Conservation (phyloP, 2,888 invertebrate genomes). For the Masnerella sp. region DNA sequence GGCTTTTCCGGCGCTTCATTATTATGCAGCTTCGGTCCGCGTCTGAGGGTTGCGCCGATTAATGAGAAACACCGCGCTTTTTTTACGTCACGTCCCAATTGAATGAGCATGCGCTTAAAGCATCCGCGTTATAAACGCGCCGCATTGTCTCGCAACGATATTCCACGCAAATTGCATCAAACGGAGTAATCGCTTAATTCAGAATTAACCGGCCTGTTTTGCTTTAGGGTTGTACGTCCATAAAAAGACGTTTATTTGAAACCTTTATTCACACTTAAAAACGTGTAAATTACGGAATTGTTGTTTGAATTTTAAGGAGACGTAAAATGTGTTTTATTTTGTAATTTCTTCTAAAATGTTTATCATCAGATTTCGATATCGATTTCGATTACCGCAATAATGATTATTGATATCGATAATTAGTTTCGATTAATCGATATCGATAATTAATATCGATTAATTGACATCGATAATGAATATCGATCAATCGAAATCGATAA, state of each 20-base stretch:
- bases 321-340: too few relatives aligned
- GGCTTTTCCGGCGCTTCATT: conserved; percentile 48
- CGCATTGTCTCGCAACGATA: conserved; percentile 25
- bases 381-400: too few relatives aligned
- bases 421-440: too few relatives aligned
- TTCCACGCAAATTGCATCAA: conserved; percentile 16
- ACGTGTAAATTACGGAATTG: too few relatives aligned
- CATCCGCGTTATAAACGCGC: conserved; percentile 33
- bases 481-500: too few relatives aligned
- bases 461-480: too few relatives aligned
- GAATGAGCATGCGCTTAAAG: conserved; percentile 41
- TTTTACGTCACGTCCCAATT: conserved; percentile 45
- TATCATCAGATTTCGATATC: too few relatives aligned
- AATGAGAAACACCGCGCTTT: conserved; percentile 51
- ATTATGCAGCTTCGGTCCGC: conserved; percentile 50
- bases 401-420: too few relatives aligned
- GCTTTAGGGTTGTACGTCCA: neutral
- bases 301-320: too few relatives aligned
- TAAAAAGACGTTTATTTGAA: neutral
- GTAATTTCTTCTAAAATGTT: too few relatives aligned
- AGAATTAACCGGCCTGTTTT: conserved; percentile 7
- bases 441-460: too few relatives aligned
- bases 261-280: too few relatives aligned
- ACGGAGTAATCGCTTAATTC: conserved; percentile 17
- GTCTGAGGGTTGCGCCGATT: conserved; percentile 55